Base-by-base conservation (phyloP, 2,113 vertebrate species). In the Taxidea taxus region DNA sequence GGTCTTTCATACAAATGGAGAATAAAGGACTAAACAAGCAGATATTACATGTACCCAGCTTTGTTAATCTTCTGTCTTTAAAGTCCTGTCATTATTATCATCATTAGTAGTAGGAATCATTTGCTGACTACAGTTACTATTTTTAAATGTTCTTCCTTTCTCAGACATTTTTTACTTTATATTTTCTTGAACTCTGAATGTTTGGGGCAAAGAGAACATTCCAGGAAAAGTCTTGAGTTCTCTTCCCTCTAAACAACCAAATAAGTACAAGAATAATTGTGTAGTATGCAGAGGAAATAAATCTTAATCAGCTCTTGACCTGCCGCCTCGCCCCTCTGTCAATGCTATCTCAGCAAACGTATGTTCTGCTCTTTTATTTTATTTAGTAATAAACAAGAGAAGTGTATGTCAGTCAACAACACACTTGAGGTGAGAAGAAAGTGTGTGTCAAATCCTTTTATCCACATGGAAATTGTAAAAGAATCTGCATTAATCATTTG, bases 221-320 rank as follows among this genome's bases (percentile, higher is more conserved):
- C 47, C 39, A 97, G 83, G 47, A 85, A 95, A 56, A 89, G 66
- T 82, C 80, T 85, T 90, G 31, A 83, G 18, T 29, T 91, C 62
- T 64, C 8, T 93, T 75, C 54, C 80, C 96, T 93, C 87, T 31
- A 80, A 23, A 54, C 74, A 96, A 90, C 15, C 78, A 85, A 66
- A 82, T 70, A 90, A 60, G 44, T 66, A 64, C 25, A 85, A 80
- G 68, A 90, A 85, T 85, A 94, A 75, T 42, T 74, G 54, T 27
- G 37, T 68, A 34, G 21, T 68, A 42, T 23, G 7, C 42, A 68
- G 42, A 72, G 60, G 29, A 96, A 95, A 83, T 75, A 84, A 80
- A 78, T 87, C 83, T 82, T 72, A 21, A n/a, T 91, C 49, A 39
- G 44, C 87, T 96, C 75, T 49, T 90, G 75, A 85, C 78, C 78